Conservation (phyloP, 2,797 vertebrate species). For the Lacerta bilineata region DNA sequence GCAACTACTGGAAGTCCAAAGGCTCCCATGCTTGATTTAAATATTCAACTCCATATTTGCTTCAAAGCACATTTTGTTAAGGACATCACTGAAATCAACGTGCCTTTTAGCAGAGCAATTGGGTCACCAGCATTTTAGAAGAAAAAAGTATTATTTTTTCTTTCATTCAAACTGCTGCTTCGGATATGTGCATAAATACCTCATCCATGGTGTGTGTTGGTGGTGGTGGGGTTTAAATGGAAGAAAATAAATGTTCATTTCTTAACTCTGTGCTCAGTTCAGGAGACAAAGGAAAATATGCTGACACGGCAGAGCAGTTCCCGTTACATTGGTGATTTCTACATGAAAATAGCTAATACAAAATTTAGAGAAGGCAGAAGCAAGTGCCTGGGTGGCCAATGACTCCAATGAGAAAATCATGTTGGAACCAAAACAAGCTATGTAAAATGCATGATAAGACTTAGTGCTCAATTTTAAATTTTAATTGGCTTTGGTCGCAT, state of each 20-base stretch:
- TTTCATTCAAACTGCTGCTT: constrained; percentile 42
- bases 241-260: constrained; percentile 20
- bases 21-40: too few species aligned
- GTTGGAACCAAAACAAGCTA: constrained; percentile 70
- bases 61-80: background rate
- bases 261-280: too few species aligned
- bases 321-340: constrained; percentile 72
- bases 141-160: constrained; percentile 35
- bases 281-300: background rate
- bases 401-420: constrained; percentile 71
- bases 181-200: constrained; percentile 58
- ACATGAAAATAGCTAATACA: constrained; percentile 67
- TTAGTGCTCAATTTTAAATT: constrained; percentile 79
- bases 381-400: constrained; percentile 64
- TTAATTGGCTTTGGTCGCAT: constrained; percentile 73
- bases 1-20: too few species aligned
- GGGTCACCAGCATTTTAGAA: background rate
- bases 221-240: background rate
- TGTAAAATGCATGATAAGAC: constrained; percentile 81
- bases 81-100: background rate
- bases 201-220: constrained; percentile 46
- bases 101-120: background rate
- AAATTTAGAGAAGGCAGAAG: constrained; percentile 73
- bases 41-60: background rate
- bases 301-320: constrained; percentile 69